Percentiles rank a stretch among this genome's conserved stretches.
These are phyloP conservation scores for Triops longicaudatus DNA, from an alignment of 1,140 invertebrate genomes.

Conservation along the genomic window DNA sequence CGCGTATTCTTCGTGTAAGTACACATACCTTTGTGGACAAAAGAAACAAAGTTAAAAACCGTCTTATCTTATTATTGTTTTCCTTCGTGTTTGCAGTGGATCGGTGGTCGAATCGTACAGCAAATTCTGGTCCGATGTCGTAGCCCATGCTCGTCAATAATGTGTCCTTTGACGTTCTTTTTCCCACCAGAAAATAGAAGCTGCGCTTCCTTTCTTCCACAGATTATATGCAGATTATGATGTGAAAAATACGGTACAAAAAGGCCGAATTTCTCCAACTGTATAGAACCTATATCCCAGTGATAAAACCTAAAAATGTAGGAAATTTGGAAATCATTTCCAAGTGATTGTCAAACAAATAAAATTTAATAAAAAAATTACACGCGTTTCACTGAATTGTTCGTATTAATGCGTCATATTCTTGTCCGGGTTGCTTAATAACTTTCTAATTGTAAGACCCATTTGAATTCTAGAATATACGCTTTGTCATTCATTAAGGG, in stretches of 20 bases:
- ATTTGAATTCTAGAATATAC: background rate
- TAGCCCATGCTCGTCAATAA: conserved; percentile 42
- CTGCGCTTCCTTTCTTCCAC: conserved; percentile 18
- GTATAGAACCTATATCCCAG: background rate
- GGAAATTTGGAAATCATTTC: background rate
- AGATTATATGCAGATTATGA: background rate
- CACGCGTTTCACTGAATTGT: no score
- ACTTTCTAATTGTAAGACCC: no score
- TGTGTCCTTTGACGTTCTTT: background rate
- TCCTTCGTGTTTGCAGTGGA: conserved; percentile 48
- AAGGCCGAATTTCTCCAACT: background rate
- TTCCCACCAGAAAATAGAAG: background rate
- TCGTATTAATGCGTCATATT: background rate
- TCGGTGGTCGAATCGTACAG: conserved; percentile 60
- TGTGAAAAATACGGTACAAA: background rate
- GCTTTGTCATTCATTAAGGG: background rate
- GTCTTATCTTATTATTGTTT: conserved; percentile 23
- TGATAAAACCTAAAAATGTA: no score
- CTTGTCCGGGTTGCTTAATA: background rate
- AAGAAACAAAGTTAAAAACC: conserved; percentile 22
- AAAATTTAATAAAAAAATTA: no score
- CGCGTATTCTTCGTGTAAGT: conserved; percentile 70
- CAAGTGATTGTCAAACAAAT: background rate
- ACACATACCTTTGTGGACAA: conserved; percentile 19
- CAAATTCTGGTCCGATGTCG: conserved; percentile 58